Conservation (phyloP, 2,888 invertebrate genomes). For the Chorisops tibialis region DNA sequence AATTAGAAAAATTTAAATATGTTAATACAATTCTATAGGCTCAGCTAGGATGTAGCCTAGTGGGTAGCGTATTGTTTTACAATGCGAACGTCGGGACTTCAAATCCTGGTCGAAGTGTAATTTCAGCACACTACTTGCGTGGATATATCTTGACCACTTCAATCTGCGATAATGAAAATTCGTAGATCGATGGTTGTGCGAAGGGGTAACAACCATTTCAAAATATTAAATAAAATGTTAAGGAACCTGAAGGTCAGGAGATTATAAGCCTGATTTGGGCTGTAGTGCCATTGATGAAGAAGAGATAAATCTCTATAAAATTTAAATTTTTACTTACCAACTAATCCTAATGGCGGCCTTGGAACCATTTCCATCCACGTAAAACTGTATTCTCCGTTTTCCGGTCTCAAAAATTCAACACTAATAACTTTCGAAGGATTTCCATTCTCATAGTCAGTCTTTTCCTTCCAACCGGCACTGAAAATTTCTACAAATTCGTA, state of each 20-base stretch:
- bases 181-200: too few relatives aligned
- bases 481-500: conserved; percentile 74
- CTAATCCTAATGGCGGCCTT: conserved; percentile 51
- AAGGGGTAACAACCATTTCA: too few relatives aligned
- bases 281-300: too few relatives aligned
- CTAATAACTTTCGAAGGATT: conserved; percentile 65
- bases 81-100: too few relatives aligned
- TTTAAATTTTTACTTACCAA: conserved; percentile 40
- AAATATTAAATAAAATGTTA: neutral
- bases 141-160: too few relatives aligned
- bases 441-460: conserved; percentile 57
- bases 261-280: too few relatives aligned
- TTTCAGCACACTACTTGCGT: too few relatives aligned
- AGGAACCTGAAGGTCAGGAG: too few relatives aligned
- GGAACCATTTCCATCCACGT: conserved; percentile 80
- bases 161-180: too few relatives aligned
- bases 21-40: neutral
- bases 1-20: neutral
- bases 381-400: conserved; percentile 70
- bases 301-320: neutral
- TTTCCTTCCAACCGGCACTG: conserved; percentile 77
- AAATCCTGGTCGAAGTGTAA: too few relatives aligned
- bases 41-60: too few relatives aligned
- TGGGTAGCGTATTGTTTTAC: too few relatives aligned
- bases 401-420: conserved; percentile 75